Evolutionary conservation across 2,113 vertebrate genomes (phyloP).

Genomic region (Sylvia atricapilla): DNA sequence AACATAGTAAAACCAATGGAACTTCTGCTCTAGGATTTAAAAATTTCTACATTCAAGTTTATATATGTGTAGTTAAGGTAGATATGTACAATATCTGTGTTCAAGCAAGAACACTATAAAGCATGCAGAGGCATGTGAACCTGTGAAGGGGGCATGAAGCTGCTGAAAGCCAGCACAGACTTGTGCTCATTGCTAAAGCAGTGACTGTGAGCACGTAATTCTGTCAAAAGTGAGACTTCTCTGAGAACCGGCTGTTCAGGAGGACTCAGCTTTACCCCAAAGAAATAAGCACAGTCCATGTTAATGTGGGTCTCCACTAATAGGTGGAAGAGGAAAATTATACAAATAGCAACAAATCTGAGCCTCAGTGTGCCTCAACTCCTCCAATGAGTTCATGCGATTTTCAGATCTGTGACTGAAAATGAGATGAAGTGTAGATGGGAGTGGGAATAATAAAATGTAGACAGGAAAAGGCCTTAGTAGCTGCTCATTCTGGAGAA

Average conservation of each 20-base stretch:
- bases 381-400: background rate
- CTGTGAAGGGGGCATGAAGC: background rate
- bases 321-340: background rate
- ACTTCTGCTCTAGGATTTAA: background rate
- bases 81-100: background rate
- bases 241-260: background rate
- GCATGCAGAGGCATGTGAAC: background rate
- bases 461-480: background rate
- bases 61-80: background rate
- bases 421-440: background rate
- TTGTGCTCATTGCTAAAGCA: background rate
- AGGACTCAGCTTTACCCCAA: background rate
- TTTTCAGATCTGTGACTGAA: background rate
- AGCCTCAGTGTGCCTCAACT: background rate
- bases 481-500: background rate
- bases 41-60: background rate
- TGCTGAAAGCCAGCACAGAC: background rate
- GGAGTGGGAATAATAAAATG: background rate
- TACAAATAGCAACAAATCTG: background rate
- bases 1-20: background rate
- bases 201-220: background rate
- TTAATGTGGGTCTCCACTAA: background rate
- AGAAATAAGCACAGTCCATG: background rate
- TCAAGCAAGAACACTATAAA: background rate
- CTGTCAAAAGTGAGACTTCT: background rate